phyloP scores from a whole-genome alignment of 2,888 invertebrate genomes.

The Gymnosoma rotundatum region DNA sequence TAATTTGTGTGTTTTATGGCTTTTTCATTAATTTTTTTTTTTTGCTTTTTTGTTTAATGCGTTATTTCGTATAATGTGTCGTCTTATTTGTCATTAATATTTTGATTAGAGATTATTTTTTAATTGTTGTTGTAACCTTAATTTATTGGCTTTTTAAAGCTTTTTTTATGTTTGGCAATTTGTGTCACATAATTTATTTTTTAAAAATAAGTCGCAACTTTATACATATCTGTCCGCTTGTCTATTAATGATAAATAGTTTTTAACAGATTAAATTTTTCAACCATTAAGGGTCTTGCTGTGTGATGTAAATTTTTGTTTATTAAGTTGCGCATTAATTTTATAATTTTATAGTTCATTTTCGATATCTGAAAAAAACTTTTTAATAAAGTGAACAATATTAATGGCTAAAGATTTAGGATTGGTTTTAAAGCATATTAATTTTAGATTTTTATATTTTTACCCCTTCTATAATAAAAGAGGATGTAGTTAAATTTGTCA shows the following conservation, averaged over 20 bases:
- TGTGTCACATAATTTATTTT: conserved; percentile 61
- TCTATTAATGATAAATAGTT: conserved; percentile 51
- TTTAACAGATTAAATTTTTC: conserved; percentile 19
- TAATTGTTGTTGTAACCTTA: conserved; percentile 5
- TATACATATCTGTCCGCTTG: not conserved
- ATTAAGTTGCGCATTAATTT: conserved; percentile 19
- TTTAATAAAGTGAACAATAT: too few species aligned
- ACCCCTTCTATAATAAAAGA: too few species aligned
- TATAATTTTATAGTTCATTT: not conserved
- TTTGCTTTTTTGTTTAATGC: too few species aligned
- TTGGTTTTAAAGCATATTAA: too few species aligned
- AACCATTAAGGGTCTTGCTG: not conserved
- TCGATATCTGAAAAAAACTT: too few species aligned
- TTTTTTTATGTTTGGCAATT: conserved; percentile 48
- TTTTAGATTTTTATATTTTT: too few species aligned
- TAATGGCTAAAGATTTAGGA: too few species aligned
- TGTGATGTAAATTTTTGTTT: conserved; percentile 11
- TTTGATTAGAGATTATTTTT: conserved; percentile 36
- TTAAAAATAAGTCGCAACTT: conserved; percentile 15
- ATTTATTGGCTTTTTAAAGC: conserved; percentile 40
- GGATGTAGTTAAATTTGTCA: too few species aligned
- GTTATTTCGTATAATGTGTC: conserved; percentile 14
- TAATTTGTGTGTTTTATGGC: conserved; percentile 19
- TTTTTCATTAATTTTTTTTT: too few species aligned
- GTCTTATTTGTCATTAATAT: conserved; percentile 61